A percentile compares a stretch with the other conserved stretches of the same genome.
Conservation (phyloP, 37 sponge, comb jelly and placozoan species). For the Mnemiopsis leidyi region DNA sequence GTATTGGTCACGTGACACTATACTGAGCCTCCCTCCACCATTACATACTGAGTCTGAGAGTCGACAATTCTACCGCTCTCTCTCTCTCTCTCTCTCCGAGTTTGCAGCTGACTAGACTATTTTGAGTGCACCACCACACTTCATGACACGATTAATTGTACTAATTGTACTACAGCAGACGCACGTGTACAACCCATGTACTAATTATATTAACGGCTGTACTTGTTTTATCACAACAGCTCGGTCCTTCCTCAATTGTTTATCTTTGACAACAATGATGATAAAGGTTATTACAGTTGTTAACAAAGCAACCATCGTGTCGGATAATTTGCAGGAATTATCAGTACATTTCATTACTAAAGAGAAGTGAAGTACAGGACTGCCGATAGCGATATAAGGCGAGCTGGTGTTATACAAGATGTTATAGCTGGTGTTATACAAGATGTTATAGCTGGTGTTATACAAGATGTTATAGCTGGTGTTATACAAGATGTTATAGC, state of each 20-base stretch:
- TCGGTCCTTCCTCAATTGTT: background rate
- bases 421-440: too few relatives aligned
- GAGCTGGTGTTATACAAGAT: too few relatives aligned
- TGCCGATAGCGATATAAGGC: too few relatives aligned
- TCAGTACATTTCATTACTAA: background rate
- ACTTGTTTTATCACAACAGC: background rate
- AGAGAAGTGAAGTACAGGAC: too few relatives aligned
- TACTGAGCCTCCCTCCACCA: too few relatives aligned
- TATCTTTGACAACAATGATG: background rate
- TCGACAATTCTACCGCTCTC: slow-evolving; percentile 13
- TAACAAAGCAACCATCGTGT: background rate
- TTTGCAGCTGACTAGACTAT: background rate
- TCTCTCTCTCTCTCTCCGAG: slow-evolving; percentile 43
- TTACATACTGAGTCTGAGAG: too few relatives aligned
- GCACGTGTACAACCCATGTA: background rate
- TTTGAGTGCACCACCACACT: background rate
- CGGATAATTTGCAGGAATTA: too few relatives aligned
- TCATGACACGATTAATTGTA: background rate
- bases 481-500: too few relatives aligned
- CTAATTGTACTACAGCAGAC: background rate
- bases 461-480: too few relatives aligned
- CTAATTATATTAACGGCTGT: background rate
- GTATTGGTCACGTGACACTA: too few relatives aligned
- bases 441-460: too few relatives aligned
- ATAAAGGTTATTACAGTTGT: background rate